Evolutionary conservation across 2,113 vertebrate genomes (phyloP).

Genomic region (Aldabrachelys gigantea): DNA sequence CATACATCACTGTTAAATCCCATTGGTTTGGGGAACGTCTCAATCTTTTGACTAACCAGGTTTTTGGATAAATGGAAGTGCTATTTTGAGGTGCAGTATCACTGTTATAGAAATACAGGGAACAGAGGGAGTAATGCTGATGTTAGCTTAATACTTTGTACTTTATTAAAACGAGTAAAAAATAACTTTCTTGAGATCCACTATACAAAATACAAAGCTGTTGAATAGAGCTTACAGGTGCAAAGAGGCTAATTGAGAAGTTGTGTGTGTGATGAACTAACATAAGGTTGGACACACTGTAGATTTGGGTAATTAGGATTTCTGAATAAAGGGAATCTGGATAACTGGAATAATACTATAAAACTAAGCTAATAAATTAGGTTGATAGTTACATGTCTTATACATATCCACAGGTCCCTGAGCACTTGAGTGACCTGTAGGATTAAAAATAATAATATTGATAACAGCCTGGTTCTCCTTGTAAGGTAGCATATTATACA

Average conservation of each 20-base stretch:
- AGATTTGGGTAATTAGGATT: no score
- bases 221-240: no score
- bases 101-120: no score
- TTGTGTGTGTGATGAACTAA: no score
- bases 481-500: accelerated
- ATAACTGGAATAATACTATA: not conserved
- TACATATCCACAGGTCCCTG: not conserved
- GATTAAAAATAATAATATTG: not conserved
- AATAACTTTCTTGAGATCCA: not conserved
- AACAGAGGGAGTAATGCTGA: no score
- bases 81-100: no score
- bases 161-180: not conserved
- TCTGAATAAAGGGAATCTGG: not conserved
- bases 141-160: no score
- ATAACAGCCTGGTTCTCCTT: not conserved
- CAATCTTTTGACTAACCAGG: no score
- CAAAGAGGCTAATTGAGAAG: no score
- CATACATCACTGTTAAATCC: not conserved
- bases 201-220: not conserved
- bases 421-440: not conserved
- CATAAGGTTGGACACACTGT: no score
- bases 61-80: no score
- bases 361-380: not conserved
- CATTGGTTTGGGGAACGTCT: no score
- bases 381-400: not conserved